Base-by-base conservation (phyloP, 2,888 invertebrate species). In the Schizaphis graminum region DNA sequence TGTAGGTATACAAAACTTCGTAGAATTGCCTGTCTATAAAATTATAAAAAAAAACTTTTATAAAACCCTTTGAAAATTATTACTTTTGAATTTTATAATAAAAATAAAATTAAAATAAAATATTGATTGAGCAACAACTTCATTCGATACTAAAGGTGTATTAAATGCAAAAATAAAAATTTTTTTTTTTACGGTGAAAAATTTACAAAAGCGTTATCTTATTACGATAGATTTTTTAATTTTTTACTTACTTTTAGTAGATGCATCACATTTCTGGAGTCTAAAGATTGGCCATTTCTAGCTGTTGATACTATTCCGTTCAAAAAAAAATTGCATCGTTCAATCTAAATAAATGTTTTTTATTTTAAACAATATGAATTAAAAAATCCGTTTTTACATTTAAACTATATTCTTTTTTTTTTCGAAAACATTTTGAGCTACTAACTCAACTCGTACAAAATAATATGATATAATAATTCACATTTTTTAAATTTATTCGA, bases 271-370 rank as follows among this genome's bases (percentile, higher is more conserved):
- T 98, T 96, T 94, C 98, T 96, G 0, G 98, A 98, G 95, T 98
- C 98, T 0, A 98, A 97, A 0, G 96, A 95, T 95, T 98, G 98
- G 24, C 97, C 97, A 94, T 97, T 96, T 95, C 96, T 97, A 0
- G 98, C 97, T 0, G 98, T 97, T 94, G 97, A 97, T 0, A 98
- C 97, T 95, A 98, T 97, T 95, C 97, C 98, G 95, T 98, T 97
- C 77, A 99, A 96, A 96, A 98, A 98, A 96, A 97, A 98, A 96
- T 99, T 98, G 95, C 98, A 97, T 24, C 98, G 96, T 96, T 99
- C 99, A 94, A 99, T 97, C 97, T 97, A 95, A n/a, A 95, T 95
- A 93, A 21, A 53, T 53, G 21, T 53, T 4, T 53, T 53, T 21
- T 21, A 53, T 53, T 53, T 53, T 57, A n/a, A 94, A 47, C 0